Conservation (phyloP, 2,888 invertebrate species). For the Ariolimax columbianus region DNA sequence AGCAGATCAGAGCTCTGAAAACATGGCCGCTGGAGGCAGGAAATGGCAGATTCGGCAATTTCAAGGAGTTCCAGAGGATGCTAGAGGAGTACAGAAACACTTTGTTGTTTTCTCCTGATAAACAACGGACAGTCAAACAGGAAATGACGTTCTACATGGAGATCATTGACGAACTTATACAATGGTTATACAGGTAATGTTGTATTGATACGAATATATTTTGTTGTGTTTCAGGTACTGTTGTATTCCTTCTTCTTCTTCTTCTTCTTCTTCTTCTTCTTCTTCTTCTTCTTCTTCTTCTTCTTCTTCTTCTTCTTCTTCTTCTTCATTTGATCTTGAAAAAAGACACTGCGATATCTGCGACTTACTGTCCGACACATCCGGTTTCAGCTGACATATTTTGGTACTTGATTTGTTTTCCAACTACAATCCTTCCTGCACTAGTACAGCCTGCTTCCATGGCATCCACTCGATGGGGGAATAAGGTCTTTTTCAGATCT, state of each 20-base stretch:
- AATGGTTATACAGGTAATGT: constrained; percentile 66
- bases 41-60: constrained; percentile 61
- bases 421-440: no score
- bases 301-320: no score
- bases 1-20: background rate
- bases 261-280: constrained; percentile 17
- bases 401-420: no score
- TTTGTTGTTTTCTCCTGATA: constrained; percentile 23
- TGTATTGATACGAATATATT: background rate
- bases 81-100: constrained; percentile 66
- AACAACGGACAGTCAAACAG: constrained; percentile 58
- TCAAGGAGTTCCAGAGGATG: constrained; percentile 63
- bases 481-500: no score
- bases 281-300: constrained; percentile 33
- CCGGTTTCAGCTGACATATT: no score
- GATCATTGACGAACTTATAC: constrained; percentile 66
- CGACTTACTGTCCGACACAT: no score
- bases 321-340: no score
- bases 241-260: constrained; percentile 29
- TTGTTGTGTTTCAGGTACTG: constrained; percentile 7
- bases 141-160: constrained; percentile 71
- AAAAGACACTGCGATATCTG: no score
- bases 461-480: no score
- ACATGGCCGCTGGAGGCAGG: constrained; percentile 62
- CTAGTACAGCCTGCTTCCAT: no score